A percentile compares a stretch with the other conserved stretches of the same genome.
These are phyloP conservation scores for Cinclus mexicanus DNA, from an alignment of 2,113 vertebrate species.

Conservation along the genomic window DNA sequence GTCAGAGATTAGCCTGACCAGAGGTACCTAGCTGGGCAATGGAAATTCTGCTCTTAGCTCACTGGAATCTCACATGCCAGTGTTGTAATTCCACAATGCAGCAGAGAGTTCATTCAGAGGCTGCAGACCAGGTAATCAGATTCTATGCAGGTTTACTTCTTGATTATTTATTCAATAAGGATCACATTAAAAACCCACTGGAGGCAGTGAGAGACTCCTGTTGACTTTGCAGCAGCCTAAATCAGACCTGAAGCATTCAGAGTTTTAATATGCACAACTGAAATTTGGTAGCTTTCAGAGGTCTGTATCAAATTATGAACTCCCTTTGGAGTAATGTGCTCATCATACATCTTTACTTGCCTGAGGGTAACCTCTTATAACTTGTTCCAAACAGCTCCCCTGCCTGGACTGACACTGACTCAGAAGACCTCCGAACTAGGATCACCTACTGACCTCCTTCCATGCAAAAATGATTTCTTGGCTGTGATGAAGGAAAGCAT, in stretches of 20 bases:
- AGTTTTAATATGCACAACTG: not conserved
- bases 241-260: not conserved
- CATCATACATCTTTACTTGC: not conserved
- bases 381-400: not conserved
- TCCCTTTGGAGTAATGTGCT: not conserved
- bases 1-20: not conserved
- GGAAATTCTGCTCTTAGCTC: not conserved
- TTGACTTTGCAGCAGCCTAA: constrained; percentile 5
- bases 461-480: not conserved
- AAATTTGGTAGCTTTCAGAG: not conserved
- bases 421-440: not conserved
- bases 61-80: not conserved
- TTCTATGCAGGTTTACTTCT: not conserved
- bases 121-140: constrained; percentile 13
- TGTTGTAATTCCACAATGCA: not conserved
- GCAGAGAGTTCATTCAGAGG: not conserved
- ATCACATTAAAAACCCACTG: not conserved
- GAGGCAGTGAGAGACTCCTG: not conserved
- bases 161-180: constrained; percentile 32
- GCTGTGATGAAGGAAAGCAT: not conserved
- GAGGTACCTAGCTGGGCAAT: not conserved
- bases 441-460: not conserved
- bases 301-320: not conserved
- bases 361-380: not conserved
- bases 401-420: not conserved